Evolutionary conservation across 2,888 invertebrate genomes (phyloP).

Genomic region (Barypeithes pellucidus): DNA sequence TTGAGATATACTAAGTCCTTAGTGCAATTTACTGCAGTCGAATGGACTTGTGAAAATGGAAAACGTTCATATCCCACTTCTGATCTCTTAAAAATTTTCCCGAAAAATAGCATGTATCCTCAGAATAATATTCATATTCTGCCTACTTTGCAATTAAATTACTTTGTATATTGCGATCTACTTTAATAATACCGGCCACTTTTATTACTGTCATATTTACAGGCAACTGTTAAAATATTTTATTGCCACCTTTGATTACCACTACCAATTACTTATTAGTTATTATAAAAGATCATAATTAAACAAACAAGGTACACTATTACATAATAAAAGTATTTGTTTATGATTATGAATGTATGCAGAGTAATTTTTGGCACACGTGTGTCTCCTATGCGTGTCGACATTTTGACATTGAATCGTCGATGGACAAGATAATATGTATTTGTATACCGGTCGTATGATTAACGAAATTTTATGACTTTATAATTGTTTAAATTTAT

Average conservation of each 20-base stretch:
- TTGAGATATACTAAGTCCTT: no score
- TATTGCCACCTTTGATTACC: not conserved
- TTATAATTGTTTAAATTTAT: not conserved
- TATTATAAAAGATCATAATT: not conserved
- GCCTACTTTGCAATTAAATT: no score
- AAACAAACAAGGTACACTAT: not conserved
- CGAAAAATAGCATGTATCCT: no score
- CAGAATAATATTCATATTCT: no score
- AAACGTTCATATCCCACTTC: no score
- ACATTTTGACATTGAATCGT: conserved; percentile 34
- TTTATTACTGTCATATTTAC: no score
- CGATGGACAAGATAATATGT: conserved; percentile 24
- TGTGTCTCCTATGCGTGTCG: conserved; percentile 25
- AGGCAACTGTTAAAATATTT: not conserved
- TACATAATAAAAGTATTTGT: conserved; percentile 18
- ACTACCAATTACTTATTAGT: not conserved
- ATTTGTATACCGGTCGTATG: conserved; percentile 2
- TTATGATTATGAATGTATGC: not conserved
- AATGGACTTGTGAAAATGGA: no score
- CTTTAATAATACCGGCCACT: no score
- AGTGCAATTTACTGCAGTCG: no score
- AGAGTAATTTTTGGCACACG: conserved; percentile 15
- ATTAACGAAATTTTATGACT: not conserved
- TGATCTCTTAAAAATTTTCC: no score
- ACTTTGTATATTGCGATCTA: no score